Evolutionary conservation across 2,888 invertebrate species (phyloP).

Genomic region (Papilio demoleus): DNA sequence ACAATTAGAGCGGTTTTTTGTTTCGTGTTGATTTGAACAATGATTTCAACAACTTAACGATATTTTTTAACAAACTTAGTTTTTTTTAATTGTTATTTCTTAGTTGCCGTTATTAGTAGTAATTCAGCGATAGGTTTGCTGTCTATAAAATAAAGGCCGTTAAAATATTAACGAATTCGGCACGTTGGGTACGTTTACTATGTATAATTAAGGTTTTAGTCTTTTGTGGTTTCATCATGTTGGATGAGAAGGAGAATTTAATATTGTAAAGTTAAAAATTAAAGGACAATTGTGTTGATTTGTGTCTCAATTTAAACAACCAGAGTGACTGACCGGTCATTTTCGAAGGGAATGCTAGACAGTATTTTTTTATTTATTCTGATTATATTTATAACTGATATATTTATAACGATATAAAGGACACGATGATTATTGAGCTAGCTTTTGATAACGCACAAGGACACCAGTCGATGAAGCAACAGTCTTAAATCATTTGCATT

Average conservation of each 20-base stretch:
- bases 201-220: not conserved
- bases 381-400: too few relatives aligned
- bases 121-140: not conserved
- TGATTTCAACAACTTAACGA: slow-evolving; percentile 2
- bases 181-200: not conserved
- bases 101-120: not conserved
- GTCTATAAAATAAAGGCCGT: not conserved
- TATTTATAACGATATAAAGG: too few relatives aligned
- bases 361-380: too few relatives aligned
- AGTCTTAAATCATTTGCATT: slow-evolving; percentile 52
- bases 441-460: too few relatives aligned
- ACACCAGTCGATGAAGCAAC: slow-evolving; percentile 17
- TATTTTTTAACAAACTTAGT: not conserved
- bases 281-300: not conserved
- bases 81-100: not conserved
- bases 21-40: slow-evolving; percentile 27
- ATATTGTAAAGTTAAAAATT: not conserved
- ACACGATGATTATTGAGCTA: too few relatives aligned
- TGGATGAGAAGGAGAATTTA: not conserved
- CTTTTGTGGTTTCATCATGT: not conserved
- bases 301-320: too few relatives aligned
- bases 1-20: slow-evolving; percentile 45
- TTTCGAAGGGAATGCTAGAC: too few relatives aligned
- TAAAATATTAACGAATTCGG: not conserved
- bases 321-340: too few relatives aligned